phyloP scores from a whole-genome alignment of 2,797 vertebrate species.

The Platyrinchus mystaceus region DNA sequence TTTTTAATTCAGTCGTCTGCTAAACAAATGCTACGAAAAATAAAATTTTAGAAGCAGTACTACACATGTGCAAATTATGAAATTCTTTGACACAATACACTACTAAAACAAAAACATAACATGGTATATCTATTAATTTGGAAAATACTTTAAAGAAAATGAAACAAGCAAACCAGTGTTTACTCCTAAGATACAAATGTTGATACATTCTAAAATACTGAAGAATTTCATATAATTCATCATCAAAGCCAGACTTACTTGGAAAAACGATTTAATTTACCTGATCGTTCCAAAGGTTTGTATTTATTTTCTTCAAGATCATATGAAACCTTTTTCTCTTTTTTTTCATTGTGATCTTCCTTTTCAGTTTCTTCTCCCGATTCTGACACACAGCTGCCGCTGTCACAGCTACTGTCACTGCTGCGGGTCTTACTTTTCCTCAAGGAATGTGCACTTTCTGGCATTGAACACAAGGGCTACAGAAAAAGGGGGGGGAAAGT shows the following conservation, averaged over 20 bases:
- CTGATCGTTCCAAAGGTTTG: conserved; percentile 86
- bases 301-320: conserved; percentile 82
- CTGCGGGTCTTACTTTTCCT: conserved; percentile 81
- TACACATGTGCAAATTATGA: neutral
- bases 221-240: neutral
- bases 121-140: neutral
- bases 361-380: conserved; percentile 80
- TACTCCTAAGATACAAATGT: neutral
- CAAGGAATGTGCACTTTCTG: conserved; percentile 84
- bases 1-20: neutral
- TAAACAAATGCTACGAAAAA: conserved; percentile 1
- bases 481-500: neutral
- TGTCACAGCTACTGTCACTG: conserved; percentile 84
- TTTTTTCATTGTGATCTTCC: conserved; percentile 75
- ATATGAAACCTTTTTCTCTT: conserved; percentile 87
- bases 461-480: conserved; percentile 91
- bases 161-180: neutral
- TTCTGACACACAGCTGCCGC: conserved; percentile 81
- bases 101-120: neutral
- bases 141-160: neutral
- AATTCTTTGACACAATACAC: neutral
- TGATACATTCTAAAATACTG: neutral
- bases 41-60: neutral
- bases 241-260: neutral
- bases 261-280: conserved; percentile 73